Evolutionary conservation across 2,113 vertebrate genomes (phyloP).

Genomic region (Prunella himalayana): DNA sequence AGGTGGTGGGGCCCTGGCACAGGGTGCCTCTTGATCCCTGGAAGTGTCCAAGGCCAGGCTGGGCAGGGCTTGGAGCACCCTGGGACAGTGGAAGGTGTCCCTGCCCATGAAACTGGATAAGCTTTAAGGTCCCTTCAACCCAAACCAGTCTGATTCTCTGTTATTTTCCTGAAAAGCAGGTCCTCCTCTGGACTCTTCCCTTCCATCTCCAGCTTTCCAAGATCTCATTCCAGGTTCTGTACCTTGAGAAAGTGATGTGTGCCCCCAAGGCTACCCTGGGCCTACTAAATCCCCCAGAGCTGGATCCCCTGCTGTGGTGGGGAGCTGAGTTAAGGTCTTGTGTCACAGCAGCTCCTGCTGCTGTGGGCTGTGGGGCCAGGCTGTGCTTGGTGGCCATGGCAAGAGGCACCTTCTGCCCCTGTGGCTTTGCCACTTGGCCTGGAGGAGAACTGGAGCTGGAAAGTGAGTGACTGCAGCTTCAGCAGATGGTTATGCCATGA

Average conservation of each 20-base stretch:
- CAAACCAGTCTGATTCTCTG: background rate
- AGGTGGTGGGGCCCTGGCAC: accelerated
- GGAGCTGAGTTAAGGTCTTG: background rate
- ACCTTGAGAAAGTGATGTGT: background rate
- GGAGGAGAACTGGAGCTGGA: background rate
- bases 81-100: background rate
- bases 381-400: background rate
- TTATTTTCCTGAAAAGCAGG: background rate
- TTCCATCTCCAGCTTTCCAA: background rate
- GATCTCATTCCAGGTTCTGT: background rate
- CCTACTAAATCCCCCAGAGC: background rate
- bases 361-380: too few species aligned
- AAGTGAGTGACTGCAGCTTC: background rate
- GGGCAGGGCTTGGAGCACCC: accelerated
- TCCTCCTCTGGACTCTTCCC: background rate
- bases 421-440: background rate
- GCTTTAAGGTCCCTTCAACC: background rate
- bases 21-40: background rate
- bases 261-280: background rate
- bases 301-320: background rate
- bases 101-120: accelerated
- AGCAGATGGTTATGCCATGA: background rate
- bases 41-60: accelerated
- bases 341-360: background rate
- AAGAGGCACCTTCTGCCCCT: background rate